phyloP scores from a whole-genome alignment of 2,113 vertebrate genomes.

The Thinocorus orbignyianus region DNA sequence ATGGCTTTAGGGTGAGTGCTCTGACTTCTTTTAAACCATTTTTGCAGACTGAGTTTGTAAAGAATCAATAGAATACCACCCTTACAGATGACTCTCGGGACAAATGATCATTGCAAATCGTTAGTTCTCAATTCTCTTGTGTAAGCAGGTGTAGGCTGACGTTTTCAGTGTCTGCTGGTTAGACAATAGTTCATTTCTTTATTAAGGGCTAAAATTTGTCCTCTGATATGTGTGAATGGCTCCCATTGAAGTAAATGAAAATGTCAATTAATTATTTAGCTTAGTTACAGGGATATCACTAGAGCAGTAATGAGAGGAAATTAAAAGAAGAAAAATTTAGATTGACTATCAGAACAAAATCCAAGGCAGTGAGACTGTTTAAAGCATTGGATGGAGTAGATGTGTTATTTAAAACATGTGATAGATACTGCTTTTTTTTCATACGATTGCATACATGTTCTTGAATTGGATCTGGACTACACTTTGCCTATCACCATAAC shows the following conservation, averaged over 20 bases:
- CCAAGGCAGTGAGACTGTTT: neutral
- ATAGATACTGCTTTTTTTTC: neutral
- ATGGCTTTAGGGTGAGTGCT: neutral
- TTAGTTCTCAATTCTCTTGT: slow-evolving; percentile 33
- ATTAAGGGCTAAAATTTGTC: slow-evolving; percentile 50
- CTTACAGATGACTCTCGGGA: neutral
- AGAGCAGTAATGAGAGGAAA: slow-evolving; percentile 37
- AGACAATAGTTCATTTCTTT: slow-evolving; percentile 34
- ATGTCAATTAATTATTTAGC: slow-evolving; percentile 51
- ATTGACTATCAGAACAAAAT: slow-evolving; percentile 24
- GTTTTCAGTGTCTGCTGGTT: neutral
- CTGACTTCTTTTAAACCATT: neutral
- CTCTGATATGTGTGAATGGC: slow-evolving; percentile 34
- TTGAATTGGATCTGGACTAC: neutral
- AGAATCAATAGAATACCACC: neutral
- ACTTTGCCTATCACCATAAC: neutral
- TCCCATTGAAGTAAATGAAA: slow-evolving; percentile 50
- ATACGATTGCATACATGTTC: neutral
- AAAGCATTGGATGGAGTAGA: neutral
- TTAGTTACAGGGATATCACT: slow-evolving; percentile 33
- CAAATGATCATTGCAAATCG: neutral
- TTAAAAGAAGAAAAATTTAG: slow-evolving; percentile 51
- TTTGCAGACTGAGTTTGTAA: neutral
- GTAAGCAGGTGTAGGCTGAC: neutral
- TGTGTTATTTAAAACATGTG: neutral